Percentiles rank a stretch among this genome's conserved stretches.
phyloP scores from a whole-genome alignment of 2,888 invertebrate species.

The Apoda limacodes region DNA sequence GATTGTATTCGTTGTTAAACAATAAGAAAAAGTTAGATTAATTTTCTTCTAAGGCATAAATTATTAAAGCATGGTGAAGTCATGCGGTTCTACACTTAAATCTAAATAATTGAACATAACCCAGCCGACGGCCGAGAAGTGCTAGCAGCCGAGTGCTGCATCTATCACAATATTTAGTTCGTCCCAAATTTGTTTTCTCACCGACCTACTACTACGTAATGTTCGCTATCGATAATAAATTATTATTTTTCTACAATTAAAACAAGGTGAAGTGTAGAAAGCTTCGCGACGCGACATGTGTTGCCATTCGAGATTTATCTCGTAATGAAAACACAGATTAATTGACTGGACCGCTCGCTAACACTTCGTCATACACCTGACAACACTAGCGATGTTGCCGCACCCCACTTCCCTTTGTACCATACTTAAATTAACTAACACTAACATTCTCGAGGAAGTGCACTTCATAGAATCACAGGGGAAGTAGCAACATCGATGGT shows the following conservation, averaged over 20 bases:
- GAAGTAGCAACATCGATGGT: no score
- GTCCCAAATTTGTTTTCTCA: slow-evolving; percentile 65
- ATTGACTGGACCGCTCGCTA: slow-evolving; percentile 57
- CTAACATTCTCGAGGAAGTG: no score
- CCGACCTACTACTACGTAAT: slow-evolving; percentile 67
- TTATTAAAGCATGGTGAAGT: slow-evolving; percentile 41
- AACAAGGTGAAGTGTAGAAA: slow-evolving; percentile 57
- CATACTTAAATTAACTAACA: no score
- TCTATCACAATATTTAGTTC: slow-evolving; percentile 64
- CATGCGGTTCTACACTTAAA: slow-evolving; percentile 29
- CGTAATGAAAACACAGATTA: slow-evolving; percentile 43
- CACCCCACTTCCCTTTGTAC: no score
- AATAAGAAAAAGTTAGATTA: no score
- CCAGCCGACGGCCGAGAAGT: slow-evolving; percentile 40
- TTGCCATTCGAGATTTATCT: slow-evolving; percentile 13
- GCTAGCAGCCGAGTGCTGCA: slow-evolving; percentile 36
- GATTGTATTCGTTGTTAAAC: no score
- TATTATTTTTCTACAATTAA: slow-evolving; percentile 63
- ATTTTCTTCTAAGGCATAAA: no score
- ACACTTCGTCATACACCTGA: slow-evolving; percentile 39
- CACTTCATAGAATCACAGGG: no score
- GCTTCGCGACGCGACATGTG: slow-evolving; percentile 23
- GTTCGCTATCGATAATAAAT: slow-evolving; percentile 67
- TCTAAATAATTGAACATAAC: slow-evolving; percentile 27
- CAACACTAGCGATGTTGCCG: slow-evolving; percentile 55